Conservation (phyloP, 1,140 invertebrate species). For the Temnothorax longispinosus region DNA sequence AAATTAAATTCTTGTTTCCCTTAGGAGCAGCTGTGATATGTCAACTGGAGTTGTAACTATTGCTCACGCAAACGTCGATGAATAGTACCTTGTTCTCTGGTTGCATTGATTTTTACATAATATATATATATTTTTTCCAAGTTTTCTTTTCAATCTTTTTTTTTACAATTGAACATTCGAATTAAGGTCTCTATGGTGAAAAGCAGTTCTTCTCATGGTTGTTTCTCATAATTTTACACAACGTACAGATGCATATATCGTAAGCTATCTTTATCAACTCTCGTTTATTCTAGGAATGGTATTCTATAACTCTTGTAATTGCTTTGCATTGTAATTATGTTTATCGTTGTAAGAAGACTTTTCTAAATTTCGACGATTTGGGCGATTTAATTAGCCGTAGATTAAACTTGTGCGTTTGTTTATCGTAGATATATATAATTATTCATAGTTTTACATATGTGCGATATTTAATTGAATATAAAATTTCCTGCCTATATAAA, state of each 20-base stretch:
- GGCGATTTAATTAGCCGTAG: slow-evolving; percentile 63
- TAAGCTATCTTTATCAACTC: slow-evolving; percentile 40
- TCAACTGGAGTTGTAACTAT: slow-evolving; percentile 84
- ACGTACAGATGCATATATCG: slow-evolving; percentile 55
- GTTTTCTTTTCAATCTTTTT: slow-evolving; percentile 67
- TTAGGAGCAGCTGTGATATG: slow-evolving; percentile 84
- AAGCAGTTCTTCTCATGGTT: slow-evolving; percentile 72
- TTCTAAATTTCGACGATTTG: slow-evolving; percentile 58
- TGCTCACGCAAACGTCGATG: slow-evolving; percentile 76
- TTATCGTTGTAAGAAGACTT: slow-evolving; percentile 37
- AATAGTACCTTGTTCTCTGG: slow-evolving; percentile 77
- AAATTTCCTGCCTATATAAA: slow-evolving; percentile 64
- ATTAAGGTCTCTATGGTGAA: slow-evolving; percentile 72
- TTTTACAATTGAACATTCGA: slow-evolving; percentile 63
- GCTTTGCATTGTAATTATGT: slow-evolving; percentile 35
- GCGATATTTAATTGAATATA: slow-evolving; percentile 61
- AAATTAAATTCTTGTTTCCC: slow-evolving; percentile 82
- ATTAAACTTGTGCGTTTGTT: slow-evolving; percentile 61
- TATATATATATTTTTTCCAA: slow-evolving; percentile 66
- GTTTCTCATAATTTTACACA: slow-evolving; percentile 65
- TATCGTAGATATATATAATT: slow-evolving; percentile 64
- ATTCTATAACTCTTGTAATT: slow-evolving; percentile 44
- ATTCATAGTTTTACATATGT: slow-evolving; percentile 52
- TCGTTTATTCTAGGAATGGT: slow-evolving; percentile 75
- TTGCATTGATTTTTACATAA: slow-evolving; percentile 68